Conservation (phyloP, 2,113 vertebrate species). For the Antigone vipio region DNA sequence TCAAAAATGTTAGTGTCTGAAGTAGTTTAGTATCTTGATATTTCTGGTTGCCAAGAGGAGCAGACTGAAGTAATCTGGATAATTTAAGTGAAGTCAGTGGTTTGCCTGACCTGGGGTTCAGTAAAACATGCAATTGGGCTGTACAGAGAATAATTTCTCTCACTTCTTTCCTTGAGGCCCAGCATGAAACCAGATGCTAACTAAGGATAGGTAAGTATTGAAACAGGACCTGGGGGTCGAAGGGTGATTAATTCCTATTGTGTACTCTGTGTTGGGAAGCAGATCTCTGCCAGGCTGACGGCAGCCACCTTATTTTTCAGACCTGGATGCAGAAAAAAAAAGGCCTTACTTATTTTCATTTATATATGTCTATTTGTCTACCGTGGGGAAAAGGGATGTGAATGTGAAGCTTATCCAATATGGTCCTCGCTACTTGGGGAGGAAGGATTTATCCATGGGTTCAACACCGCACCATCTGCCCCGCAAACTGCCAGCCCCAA, state of each 20-base stretch:
- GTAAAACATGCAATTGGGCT: background rate
- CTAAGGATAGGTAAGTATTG: background rate
- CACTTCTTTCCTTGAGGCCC: background rate
- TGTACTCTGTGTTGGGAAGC: background rate
- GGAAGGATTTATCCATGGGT: background rate
- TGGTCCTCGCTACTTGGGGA: rapidly evolving
- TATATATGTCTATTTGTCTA: background rate
- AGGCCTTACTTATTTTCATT: background rate
- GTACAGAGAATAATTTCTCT: background rate
- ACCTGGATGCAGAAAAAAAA: background rate
- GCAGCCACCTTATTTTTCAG: background rate
- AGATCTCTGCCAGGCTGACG: background rate
- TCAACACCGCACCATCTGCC: rapidly evolving
- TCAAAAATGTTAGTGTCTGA: background rate
- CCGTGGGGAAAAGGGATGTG: rapidly evolving
- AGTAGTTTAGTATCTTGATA: background rate
- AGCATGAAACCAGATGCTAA: background rate
- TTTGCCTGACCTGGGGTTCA: background rate
- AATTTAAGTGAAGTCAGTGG: background rate
- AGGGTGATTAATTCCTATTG: background rate
- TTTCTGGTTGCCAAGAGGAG: background rate
- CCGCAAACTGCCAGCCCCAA: background rate
- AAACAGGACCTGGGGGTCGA: background rate
- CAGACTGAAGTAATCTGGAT: background rate
- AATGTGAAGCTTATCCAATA: rapidly evolving